phyloP scores from a whole-genome alignment of 2,888 invertebrate species.

The Nasonovia ribisnigri region DNA sequence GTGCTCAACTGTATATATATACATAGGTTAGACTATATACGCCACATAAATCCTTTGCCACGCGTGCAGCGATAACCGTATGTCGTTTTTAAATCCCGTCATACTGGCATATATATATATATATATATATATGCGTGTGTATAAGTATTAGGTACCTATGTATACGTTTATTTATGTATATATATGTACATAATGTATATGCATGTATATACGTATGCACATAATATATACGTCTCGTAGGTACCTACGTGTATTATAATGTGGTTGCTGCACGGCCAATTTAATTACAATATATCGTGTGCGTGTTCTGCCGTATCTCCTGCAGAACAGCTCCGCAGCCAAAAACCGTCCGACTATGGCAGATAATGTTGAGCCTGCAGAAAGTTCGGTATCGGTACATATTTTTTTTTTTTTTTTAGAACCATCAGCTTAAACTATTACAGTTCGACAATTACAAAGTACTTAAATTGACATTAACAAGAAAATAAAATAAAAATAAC shows the following conservation, averaged over 20 bases:
- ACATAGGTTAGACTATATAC: background rate
- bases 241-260: background rate
- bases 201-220: background rate
- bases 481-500: no score
- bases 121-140: no score
- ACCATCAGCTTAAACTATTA: no score
- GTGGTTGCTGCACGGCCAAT: background rate
- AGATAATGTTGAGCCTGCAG: background rate
- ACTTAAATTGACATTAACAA: no score
- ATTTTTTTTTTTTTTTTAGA: no score
- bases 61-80: slow-evolving; percentile 1
- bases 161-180: background rate
- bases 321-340: background rate
- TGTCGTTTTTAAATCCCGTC: slow-evolving; percentile 3
- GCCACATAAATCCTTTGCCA: background rate
- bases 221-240: background rate
- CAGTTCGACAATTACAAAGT: no score
- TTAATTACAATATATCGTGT: slow-evolving; percentile 11
- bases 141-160: no score
- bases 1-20: background rate
- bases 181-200: background rate
- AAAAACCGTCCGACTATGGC: background rate
- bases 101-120: background rate
- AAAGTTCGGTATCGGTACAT: background rate
- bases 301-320: background rate